These are phyloP conservation scores for Erannis defoliaria DNA, from an alignment of 2,888 invertebrate genomes.

Conservation along the genomic window DNA sequence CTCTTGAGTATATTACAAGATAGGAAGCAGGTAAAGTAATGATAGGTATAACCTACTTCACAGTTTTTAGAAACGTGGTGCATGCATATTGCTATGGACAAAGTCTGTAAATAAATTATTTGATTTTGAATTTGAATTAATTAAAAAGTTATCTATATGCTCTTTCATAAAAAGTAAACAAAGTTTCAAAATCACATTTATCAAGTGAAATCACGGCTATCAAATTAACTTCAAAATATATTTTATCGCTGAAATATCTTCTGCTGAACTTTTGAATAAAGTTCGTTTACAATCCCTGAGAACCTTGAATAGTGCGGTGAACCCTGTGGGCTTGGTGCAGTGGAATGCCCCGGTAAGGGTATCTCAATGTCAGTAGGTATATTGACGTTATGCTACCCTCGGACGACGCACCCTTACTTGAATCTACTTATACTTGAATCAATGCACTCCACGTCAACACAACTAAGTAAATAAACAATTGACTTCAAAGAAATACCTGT, in stretches of 20 bases:
- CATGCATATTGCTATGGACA: too few relatives aligned
- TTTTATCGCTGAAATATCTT: conserved; percentile 28
- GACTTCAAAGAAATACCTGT: conserved; percentile 31
- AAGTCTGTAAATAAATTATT: too few relatives aligned
- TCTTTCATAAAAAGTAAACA: conserved; percentile 4
- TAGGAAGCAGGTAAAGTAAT: too few relatives aligned
- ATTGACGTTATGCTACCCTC: conserved; percentile 59
- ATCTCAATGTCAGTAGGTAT: conserved; percentile 76
- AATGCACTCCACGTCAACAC: conserved; percentile 56
- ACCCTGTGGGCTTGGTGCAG: conserved; percentile 62
- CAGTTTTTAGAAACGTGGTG: too few relatives aligned
- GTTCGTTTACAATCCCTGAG: conserved; percentile 36
- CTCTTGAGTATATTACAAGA: too few relatives aligned
- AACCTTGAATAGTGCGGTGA: conserved; percentile 58
- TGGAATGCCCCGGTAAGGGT: conserved; percentile 82
- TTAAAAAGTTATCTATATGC: not conserved
- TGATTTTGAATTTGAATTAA: too few relatives aligned
- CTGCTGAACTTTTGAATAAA: conserved; percentile 33
- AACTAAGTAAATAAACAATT: conserved; percentile 69
- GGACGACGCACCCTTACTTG: conserved; percentile 53
- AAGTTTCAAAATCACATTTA: conserved; percentile 23
- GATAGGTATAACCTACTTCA: too few relatives aligned
- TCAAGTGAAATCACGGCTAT: conserved; percentile 11
- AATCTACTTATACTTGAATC: conserved; percentile 34
- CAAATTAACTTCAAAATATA: conserved; percentile 25